Base-by-base conservation (phyloP, 2,113 vertebrate genomes). In the Crotalus viridis region DNA sequence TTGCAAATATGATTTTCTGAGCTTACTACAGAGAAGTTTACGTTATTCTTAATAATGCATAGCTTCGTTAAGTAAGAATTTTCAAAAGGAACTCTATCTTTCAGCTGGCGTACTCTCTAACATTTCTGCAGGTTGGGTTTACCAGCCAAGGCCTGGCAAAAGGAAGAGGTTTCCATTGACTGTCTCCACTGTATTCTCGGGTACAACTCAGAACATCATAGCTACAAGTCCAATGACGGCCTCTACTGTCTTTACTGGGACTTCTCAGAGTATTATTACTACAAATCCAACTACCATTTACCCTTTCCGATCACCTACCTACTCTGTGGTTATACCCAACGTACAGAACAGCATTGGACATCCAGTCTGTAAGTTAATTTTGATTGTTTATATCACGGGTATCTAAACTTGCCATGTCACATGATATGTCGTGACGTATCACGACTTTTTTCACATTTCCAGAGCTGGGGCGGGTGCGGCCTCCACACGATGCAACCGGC, bases 71-170 rank as follows among this genome's bases (percentile, higher is more conserved):
- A 56, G 12, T 85, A 54, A 90, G 93, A 90, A 94, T 61, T 59
- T 88, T 88, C 24, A 1, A 94, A 91, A 54, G 6, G 3, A 48
- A 85, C 6, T n/a, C 48, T 88, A 64, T 87, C 55, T 87, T 85
- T 92, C 74, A 87, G 94, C 21, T n/a, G 86, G 26, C 17, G 9
- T 95, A 55, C 92, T 94, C 89, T 96, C 92, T 97, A 90, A 0
- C 93, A 94, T 90, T 94, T 93, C 95, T 93, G 61, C 96, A 98
- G 98, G 96, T 95, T 98, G 98, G 98, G 97, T 98, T 96, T 98
- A 98, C 97, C 98, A 98, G 54, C 98, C 98, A 96, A 97, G 96
- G 91, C 95, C 96, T 4, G 96, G 97, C 93, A 98, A 98, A 94
- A 98, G 95, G 94, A 98, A 98, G 95, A 95, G 96, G 90, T 96